A percentile compares a stretch with the other conserved stretches of the same genome.
These are phyloP conservation scores for Anarrhichthys ocellatus DNA, from an alignment of 2,113 vertebrate genomes.

Conservation along the genomic window DNA sequence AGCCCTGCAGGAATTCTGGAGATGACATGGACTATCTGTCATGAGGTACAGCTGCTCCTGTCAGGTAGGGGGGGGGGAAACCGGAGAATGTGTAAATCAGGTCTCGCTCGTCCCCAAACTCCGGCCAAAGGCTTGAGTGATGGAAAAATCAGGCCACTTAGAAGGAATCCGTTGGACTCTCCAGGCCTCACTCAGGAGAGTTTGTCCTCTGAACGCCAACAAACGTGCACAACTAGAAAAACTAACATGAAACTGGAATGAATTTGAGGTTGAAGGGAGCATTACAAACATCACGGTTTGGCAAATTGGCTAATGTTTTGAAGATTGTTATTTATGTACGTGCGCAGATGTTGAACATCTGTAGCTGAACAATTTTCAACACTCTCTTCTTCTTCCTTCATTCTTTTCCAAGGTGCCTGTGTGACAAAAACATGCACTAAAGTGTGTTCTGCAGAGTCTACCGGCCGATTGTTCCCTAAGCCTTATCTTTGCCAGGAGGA, in stretches of 20 bases:
- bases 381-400: not conserved
- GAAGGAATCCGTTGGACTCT: constrained; percentile 58
- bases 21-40: constrained; percentile 80
- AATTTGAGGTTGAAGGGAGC: not conserved
- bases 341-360: constrained; percentile 39
- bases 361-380: constrained; percentile 10
- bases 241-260: not conserved
- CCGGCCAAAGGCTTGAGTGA: constrained; percentile 54
- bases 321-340: not conserved
- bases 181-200: constrained; percentile 45
- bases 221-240: not conserved
- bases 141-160: constrained; percentile 70
- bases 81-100: constrained; percentile 71
- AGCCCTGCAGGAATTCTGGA: constrained; percentile 75
- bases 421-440: constrained; percentile 4
- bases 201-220: constrained; percentile 26
- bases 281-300: not conserved
- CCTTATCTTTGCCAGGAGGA: not conserved
- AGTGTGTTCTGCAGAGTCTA: not conserved
- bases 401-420: not conserved
- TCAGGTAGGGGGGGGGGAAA: constrained; percentile 66
- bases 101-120: constrained; percentile 47
- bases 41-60: constrained; percentile 82
- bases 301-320: constrained; percentile 21
- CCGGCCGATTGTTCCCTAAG: constrained; percentile 14